Conservation (phyloP, 2,797 vertebrate genomes). For the Etheostoma nigrum region DNA sequence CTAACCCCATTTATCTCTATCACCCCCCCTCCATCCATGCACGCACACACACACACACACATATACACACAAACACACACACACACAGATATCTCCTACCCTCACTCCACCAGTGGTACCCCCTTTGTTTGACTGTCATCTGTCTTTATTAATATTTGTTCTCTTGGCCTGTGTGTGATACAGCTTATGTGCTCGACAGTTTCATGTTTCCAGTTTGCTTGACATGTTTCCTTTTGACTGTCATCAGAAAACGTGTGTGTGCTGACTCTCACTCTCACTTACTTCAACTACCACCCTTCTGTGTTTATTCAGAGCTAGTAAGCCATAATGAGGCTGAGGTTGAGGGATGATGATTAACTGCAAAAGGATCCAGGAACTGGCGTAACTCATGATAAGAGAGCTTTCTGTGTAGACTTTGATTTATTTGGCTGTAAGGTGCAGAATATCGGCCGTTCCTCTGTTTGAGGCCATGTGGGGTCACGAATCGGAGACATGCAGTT, state of each 20-base stretch:
- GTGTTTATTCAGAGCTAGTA: conserved; percentile 69
- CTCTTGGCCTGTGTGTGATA: conserved; percentile 30
- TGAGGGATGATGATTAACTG: conserved; percentile 79
- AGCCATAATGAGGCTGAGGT: conserved; percentile 73
- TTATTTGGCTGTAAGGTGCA: conserved; percentile 73
- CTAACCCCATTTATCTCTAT: conserved; percentile 81
- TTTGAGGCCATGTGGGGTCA: conserved; percentile 70
- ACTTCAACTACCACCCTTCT: conserved; percentile 36
- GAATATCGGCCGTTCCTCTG: conserved; percentile 56
- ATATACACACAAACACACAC: conserved; percentile 10
- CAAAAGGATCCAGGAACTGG: conserved; percentile 68
- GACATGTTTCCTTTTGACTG: conserved; percentile 25
- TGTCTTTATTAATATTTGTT: conserved; percentile 63
- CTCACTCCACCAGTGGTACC: conserved; percentile 45
- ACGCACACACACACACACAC: conserved; percentile 17
- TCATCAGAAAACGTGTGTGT: conserved; percentile 22
- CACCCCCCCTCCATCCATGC: conserved; percentile 28
- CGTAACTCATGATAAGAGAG: conserved; percentile 73
- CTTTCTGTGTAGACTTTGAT: conserved; percentile 74
- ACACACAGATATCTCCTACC: conserved; percentile 3
- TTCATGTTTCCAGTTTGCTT: neutral
- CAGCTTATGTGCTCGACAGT: conserved; percentile 19
- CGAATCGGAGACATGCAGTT: conserved; percentile 70
- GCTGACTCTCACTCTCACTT: conserved; percentile 37
- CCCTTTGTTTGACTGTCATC: conserved; percentile 71